Evolutionary conservation across 2,888 invertebrate species (phyloP).

Genomic region (Coelopa pilipes): DNA sequence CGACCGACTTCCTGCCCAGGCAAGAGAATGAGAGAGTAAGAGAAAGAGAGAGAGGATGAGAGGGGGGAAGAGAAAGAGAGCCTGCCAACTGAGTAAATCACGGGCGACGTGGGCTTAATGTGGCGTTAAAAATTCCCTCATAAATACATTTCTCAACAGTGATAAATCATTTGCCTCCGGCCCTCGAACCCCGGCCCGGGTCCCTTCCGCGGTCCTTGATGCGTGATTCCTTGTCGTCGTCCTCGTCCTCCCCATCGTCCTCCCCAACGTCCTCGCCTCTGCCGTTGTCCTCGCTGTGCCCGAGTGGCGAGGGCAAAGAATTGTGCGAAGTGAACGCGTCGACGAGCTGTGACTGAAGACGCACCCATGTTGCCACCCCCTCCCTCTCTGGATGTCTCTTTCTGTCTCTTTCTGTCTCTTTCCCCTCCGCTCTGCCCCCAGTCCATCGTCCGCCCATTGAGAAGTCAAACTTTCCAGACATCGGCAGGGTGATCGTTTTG

Average conservation of each 20-base stretch:
- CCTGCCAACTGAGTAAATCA: slow-evolving; percentile 2
- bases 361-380: not conserved
- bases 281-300: too few species aligned
- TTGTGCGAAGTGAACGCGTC: too few species aligned
- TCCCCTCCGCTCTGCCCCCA: not conserved
- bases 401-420: too few species aligned
- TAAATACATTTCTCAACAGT: slow-evolving; percentile 58
- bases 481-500: slow-evolving; percentile 12
- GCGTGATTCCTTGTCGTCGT: too few species aligned
- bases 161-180: slow-evolving; percentile 48
- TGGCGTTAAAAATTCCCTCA: slow-evolving; percentile 64
- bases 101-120: slow-evolving; percentile 50
- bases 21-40: not conserved
- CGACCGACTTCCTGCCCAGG: too few species aligned
- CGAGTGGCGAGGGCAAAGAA: too few species aligned
- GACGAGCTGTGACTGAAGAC: too few species aligned
- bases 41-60: not conserved
- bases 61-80: slow-evolving; percentile 8
- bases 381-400: not conserved
- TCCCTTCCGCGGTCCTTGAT: too few species aligned
- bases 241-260: too few species aligned
- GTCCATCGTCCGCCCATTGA: not conserved
- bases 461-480: slow-evolving; percentile 35
- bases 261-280: too few species aligned
- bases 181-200: too few species aligned